Base-by-base conservation (phyloP, 2,888 invertebrate species). In the Helicoverpa assulta region DNA sequence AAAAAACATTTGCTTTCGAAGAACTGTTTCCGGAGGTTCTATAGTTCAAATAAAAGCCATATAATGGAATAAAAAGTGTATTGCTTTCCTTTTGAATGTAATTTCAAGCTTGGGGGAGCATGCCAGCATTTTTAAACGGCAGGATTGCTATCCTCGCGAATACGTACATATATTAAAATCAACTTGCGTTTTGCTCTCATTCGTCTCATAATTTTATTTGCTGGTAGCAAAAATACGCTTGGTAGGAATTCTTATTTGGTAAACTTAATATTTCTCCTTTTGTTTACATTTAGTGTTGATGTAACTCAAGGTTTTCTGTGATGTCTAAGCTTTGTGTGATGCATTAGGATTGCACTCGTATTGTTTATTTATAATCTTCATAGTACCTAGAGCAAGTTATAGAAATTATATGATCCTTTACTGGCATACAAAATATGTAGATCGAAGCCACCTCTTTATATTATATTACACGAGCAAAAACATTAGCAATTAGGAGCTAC, bases 181-280 rank as follows among this genome's bases (percentile, higher is more conserved):
- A 92, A 88, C 86, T 91, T 88, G 88, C 85, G 90, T 94, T 94
- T 91, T 88, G 87, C 85, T 89, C 89, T 94, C 94, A 95, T 95
- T 92, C 93, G 88, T 95, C 93, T 93, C 90, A 89, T 92, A 93
- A 93, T 93, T 92, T 88, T 88, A 91, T 94, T 93, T 91, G 85
- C 86, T 80, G 72, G 86, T 80, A 82, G 86, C 82, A 86, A 87
- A 87, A 88, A 88, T 88, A 85, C 85, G 86, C 85, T 88, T 85
- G 82, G 81, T 83, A 85, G 81, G 76, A 83, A 83, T 85, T 88
- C 85, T 86, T 82, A 81, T 80, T 84, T 82, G 61, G 62, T 69
- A 78, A 68, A 74, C 69, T 68, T 73, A 60, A 75, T 70, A 74
- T 81, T 81, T 72, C 12, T 72, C 19, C 72, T 62, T 72, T 77